These are phyloP conservation scores for Puntigrus tetrazona DNA, from an alignment of 2,113 vertebrate species.

Conservation along the genomic window DNA sequence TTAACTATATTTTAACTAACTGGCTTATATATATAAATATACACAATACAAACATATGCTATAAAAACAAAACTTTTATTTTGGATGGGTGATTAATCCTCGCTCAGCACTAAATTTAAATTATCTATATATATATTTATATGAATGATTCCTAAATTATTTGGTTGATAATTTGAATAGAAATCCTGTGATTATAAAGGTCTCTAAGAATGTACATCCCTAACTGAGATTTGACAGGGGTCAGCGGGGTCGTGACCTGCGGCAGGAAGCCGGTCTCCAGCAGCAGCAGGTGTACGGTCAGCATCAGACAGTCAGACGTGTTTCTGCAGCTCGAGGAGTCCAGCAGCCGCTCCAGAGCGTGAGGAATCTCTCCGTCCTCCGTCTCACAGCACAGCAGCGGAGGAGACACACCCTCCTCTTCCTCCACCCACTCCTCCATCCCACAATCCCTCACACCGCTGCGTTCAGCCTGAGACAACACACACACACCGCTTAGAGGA, in stretches of 20 bases:
- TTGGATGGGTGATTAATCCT: too few species aligned
- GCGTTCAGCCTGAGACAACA: slow-evolving; percentile 15
- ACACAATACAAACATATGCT: too few species aligned
- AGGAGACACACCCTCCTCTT: slow-evolving; percentile 69
- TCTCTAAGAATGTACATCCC: neutral
- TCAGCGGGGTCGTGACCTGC: slow-evolving; percentile 72
- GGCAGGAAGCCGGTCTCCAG: slow-evolving; percentile 88
- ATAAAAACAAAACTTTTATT: too few species aligned
- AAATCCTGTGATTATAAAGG: too few species aligned
- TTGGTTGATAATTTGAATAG: neutral
- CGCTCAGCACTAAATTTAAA: too few species aligned
- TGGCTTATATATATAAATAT: too few species aligned
- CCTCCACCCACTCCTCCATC: slow-evolving; percentile 30
- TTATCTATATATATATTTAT: neutral
- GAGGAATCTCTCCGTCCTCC: slow-evolving; percentile 81
- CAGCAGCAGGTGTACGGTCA: slow-evolving; percentile 86
- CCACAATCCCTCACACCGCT: neutral
- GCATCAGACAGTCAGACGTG: slow-evolving; percentile 81
- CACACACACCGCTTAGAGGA: neutral
- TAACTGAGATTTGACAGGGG: neutral
- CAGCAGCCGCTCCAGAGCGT: slow-evolving; percentile 84
- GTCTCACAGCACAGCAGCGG: slow-evolving; percentile 93
- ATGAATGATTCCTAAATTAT: neutral
- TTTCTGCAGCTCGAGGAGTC: slow-evolving; percentile 71
- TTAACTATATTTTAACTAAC: too few species aligned